Base-by-base conservation (phyloP, 30 jellyfish, hydroid and myxozoan genomes). In the Turritopsis rubra region DNA sequence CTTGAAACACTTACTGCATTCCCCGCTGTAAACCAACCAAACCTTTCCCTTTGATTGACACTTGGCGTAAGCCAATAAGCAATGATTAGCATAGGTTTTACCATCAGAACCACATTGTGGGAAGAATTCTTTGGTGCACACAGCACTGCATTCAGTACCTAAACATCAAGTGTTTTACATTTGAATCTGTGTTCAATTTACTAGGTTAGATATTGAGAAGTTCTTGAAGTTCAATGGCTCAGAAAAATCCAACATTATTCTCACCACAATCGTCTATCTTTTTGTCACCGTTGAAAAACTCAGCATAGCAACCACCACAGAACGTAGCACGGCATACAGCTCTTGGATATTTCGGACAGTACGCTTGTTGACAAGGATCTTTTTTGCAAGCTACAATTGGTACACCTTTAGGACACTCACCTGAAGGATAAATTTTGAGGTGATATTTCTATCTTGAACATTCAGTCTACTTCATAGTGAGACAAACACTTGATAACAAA, bases 51-150 rank as follows among this genome's bases (percentile, higher is more conserved):
- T 85, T 52, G 89, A 81, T 52, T 7, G 54, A 73, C 97, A 90
- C 52, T 81, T 82, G 0, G 89, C 95, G 77, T 84, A 88, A 54
- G 54, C 79, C 72, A 90, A 73, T 28, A 85, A 52, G 79, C 97
- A 90, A 19, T 27, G 85, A 53, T 90, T 90, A 1, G 89, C 95
- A 53, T 90, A 85, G 19, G 97, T 90, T 22, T 54, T 70, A 18
- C 95, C 95, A 70, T 90, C 89, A 29, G 53, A 52, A 65, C 95
- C 97, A 75, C 97, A 90, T 78, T 82, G 31, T 29, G 97, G 97
- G 66, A 28, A 22, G 80, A 25, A 86, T 26, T 80, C 81, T 23
- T 86, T 75, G 27, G 91, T 80, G 87, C 97, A 90, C 5, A 75
- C 83, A 27, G 75, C 92, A 22, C 77, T 52, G 87, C 97, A 90